Conservation (phyloP, 2,797 vertebrate species). For the Xerus rutilus region DNA sequence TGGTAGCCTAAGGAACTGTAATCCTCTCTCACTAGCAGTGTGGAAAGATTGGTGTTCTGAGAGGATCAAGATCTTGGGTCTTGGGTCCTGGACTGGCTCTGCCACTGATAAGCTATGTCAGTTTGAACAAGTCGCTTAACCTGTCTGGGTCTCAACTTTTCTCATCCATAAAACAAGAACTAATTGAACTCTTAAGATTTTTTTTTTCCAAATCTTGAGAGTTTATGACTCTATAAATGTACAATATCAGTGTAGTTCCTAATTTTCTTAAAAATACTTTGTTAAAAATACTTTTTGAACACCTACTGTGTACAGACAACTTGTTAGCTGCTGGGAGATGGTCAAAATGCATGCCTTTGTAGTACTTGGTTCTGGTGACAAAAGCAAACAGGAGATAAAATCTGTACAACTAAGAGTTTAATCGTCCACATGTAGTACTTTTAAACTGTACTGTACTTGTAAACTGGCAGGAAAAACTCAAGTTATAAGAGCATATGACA, state of each 20-base stretch:
- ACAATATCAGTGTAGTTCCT: slow-evolving; percentile 22
- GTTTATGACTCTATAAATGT: slow-evolving; percentile 13
- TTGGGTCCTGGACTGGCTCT: slow-evolving; percentile 31
- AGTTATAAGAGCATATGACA: background rate
- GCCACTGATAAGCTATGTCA: background rate
- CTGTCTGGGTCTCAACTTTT: background rate
- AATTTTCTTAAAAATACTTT: slow-evolving; percentile 9
- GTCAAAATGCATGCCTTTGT: background rate
- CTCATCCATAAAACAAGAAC: background rate
- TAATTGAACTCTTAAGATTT: slow-evolving; percentile 2
- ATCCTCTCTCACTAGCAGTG: slow-evolving; percentile 33
- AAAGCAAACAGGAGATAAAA: slow-evolving; percentile 10
- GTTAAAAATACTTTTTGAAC: slow-evolving; percentile 29
- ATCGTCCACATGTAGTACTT: background rate
- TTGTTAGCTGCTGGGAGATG: background rate
- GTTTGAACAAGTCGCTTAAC: background rate
- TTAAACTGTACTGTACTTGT: too few relatives aligned
- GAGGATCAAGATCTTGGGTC: background rate
- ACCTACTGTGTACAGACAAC: background rate
- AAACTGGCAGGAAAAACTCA: too few relatives aligned
- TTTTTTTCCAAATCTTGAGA: slow-evolving; percentile 41
- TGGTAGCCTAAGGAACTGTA: slow-evolving; percentile 34
- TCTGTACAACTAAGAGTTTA: slow-evolving; percentile 10
- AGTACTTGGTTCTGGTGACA: background rate
- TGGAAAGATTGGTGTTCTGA: slow-evolving; percentile 47